Conservation (phyloP, 2,113 vertebrate genomes). For the Tyto alba region DNA sequence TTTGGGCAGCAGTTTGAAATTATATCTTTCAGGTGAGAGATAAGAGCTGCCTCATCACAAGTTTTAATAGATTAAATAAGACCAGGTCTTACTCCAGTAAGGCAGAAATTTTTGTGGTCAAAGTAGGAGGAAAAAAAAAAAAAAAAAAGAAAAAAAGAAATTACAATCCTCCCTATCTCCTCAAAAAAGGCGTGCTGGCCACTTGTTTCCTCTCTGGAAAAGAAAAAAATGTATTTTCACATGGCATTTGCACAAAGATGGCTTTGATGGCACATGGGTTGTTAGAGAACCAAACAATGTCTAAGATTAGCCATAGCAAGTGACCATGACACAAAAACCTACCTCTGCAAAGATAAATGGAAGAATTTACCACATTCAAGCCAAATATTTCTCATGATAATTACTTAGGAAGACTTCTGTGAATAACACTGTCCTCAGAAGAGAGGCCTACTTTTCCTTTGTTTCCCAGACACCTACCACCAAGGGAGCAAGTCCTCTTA, state of each 20-base stretch:
- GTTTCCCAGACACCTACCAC: conserved; percentile 79
- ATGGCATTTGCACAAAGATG: background rate
- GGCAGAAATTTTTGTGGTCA: background rate
- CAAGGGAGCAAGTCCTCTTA: conserved; percentile 85
- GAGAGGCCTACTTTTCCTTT: background rate
- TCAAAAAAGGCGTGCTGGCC: background rate
- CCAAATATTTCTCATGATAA: background rate
- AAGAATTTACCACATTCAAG: background rate
- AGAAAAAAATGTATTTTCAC: background rate
- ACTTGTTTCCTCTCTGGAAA: background rate
- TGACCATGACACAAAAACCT: background rate
- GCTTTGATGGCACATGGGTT: background rate
- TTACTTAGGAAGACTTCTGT: background rate
- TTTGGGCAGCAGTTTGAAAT: background rate
- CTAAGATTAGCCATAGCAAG: background rate
- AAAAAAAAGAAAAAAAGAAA: background rate
- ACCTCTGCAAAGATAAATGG: background rate
- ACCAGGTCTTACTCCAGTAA: background rate
- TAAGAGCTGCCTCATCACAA: background rate
- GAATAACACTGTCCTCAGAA: background rate
- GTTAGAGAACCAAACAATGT: background rate
- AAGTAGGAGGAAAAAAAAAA: accelerated
- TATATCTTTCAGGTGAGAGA: background rate
- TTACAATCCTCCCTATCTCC: background rate
- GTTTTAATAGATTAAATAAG: background rate